Base-by-base conservation (phyloP, 2,888 invertebrate species). In the Meghimatium bilineatum region DNA sequence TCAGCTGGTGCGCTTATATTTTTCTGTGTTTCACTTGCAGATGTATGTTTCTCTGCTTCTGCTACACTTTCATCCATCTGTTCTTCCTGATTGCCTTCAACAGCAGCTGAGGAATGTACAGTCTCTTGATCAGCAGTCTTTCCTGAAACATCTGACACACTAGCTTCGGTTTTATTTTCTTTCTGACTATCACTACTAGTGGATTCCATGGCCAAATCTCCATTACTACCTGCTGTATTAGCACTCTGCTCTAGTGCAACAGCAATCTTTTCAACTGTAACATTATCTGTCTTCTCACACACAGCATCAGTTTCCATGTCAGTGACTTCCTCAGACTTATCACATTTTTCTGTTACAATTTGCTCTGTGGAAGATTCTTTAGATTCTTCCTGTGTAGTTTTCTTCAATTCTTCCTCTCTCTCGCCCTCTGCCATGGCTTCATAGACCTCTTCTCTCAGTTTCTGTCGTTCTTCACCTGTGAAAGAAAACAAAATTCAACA, bases 391-490 rank as follows among this genome's bases (percentile, higher is more conserved):
- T 12, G 12, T 26, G 49, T 6, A 20, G 14, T 14, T 71, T 80
- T 80, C 49, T 69, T 2, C 0, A 81, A 38, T 32, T 72, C 76
- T 67, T 82, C 82, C n/a, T 83, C 78, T 63, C 83, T 83, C 23
- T 78, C 78, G 38, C 78, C 83, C 36, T 83, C 83, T 36, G 78
- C 77, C 83, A 83, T 83, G 12, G 83, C 83, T 26, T 83, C 83
- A 72, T 83, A 83, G 23, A 83, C 83, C 29, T 83, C 78, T 60
- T 72, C 78, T 34, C 83, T 56, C 8, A 83, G 72, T 38, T 83
- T 76, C 60, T 83, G 69, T 32, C 83, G 52, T 63, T 76, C 83
- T 56, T 78, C 76, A 34, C 69, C 83, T 83, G 83, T 49, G 72
- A 63, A 72, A 32, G 76, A 32, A 67, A 32, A 3, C 52, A 52